Percentiles rank a stretch among this genome's conserved stretches.
phyloP scores from a whole-genome alignment of 2,888 invertebrate genomes.

The Lepidochitona cinerea region DNA sequence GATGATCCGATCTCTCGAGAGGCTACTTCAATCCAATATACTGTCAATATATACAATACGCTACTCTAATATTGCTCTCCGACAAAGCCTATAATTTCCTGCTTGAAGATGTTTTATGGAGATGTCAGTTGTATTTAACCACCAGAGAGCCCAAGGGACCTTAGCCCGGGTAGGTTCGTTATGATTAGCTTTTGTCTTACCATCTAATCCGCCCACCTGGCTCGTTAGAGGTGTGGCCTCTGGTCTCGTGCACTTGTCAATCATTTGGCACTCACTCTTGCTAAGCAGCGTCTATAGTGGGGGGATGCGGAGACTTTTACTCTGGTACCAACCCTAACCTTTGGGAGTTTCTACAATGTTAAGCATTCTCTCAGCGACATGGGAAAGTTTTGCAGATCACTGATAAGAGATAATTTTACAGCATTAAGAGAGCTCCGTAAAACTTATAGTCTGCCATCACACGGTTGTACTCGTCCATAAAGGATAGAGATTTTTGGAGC shows the following conservation, averaged over 20 bases:
- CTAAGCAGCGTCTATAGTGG: too few species aligned
- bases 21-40: background rate
- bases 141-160: background rate
- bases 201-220: background rate
- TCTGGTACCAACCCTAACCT: too few species aligned
- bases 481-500: too few species aligned
- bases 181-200: background rate
- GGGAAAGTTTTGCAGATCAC: too few species aligned
- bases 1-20: background rate
- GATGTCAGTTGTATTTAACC: background rate
- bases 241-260: background rate
- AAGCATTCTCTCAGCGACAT: too few species aligned
- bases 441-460: too few species aligned
- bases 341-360: too few species aligned
- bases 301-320: too few species aligned
- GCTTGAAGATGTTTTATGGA: background rate
- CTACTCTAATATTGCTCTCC: background rate
- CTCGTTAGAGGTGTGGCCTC: background rate
- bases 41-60: background rate
- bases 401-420: too few species aligned
- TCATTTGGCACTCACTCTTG: too few species aligned
- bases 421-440: too few species aligned
- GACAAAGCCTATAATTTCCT: background rate
- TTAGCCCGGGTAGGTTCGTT: background rate
- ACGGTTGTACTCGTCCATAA: too few species aligned